Percentiles rank a stretch among this genome's conserved stretches.
These are phyloP conservation scores for Sebastes trivittatus DNA, from an alignment of 2,797 vertebrate species.

Conservation along the genomic window DNA sequence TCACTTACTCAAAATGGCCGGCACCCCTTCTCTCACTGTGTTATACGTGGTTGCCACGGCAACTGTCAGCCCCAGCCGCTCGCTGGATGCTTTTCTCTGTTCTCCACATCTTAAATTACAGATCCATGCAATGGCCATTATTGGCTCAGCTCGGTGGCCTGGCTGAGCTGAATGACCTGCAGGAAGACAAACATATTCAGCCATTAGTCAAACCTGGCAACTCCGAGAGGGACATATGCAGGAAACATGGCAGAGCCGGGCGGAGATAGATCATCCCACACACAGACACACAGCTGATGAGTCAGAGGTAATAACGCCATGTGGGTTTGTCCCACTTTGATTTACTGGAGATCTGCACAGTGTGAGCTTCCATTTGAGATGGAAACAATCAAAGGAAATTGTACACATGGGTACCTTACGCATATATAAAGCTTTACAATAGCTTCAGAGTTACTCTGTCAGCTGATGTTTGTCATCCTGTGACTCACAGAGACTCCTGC, in stretches of 20 bases:
- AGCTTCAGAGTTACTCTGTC: conserved; percentile 25
- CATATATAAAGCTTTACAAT: conserved; percentile 8
- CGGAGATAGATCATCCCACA: conserved; percentile 27
- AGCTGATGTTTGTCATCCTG: conserved; percentile 50
- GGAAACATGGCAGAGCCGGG: conserved; percentile 48
- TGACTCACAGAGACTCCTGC: conserved; percentile 56
- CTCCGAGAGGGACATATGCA: conserved; percentile 23
- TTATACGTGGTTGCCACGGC: conserved; percentile 52
- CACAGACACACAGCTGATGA: conserved; percentile 42
- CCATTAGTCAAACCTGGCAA: conserved; percentile 63
- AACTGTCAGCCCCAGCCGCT: conserved; percentile 36
- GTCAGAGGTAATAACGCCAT: conserved; percentile 54
- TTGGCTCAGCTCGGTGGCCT: conserved; percentile 27
- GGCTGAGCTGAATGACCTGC: conserved; percentile 43
- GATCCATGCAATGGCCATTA: conserved; percentile 24
- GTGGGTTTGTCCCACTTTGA: conserved; percentile 30
- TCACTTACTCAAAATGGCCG: conserved; percentile 60
- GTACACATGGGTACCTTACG: not conserved
- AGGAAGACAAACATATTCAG: conserved; percentile 56
- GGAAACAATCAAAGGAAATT: conserved; percentile 45
- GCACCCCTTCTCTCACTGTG: conserved; percentile 22
- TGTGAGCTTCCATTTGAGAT: not conserved
- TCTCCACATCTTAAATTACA: conserved; percentile 45
- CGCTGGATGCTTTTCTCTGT: conserved; percentile 27
- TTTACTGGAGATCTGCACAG: conserved; percentile 10